Base-by-base conservation (phyloP, 1,140 invertebrate species). In the Neelides sp. region DNA sequence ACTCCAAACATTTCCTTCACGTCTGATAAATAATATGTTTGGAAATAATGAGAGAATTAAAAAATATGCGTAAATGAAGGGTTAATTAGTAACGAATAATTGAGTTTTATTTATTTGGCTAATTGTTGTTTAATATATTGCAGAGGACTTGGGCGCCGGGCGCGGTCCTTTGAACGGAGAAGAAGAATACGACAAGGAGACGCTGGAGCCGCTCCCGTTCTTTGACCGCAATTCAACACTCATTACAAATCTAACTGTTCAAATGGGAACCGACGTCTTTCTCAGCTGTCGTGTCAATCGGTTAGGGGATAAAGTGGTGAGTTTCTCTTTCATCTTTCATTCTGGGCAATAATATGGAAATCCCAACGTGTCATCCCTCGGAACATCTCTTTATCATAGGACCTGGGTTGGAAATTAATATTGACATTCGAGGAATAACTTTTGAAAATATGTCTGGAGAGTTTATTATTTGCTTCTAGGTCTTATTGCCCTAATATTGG, bases 261-360 rank as follows among this genome's bases (percentile, higher is more conserved):
- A 59, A 43, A 55, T 59, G 53, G 57, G 57, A 7, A 53, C 50
- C 32, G 54, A 55, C 48, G 57, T 59, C 36, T 50, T 45, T 47
- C 50, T 59, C 26, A 55, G 39, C 41, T 59, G 57, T 39, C 53
- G 42, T 36, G 52, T 59, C 42, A 49, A 59, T 50, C 57, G 48
- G n/a, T 37, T 59, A 30, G 57, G 57, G 28, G 50, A 55, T 43
- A 55, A 55, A 53, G 48, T 46, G 34, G 57, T 59, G 32, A 58
- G 52, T 54, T 10, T 44, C 23, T 22, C 8, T 28, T 44, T 17
- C 26, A 4, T n/a, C n/a, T n/a, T n/a, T n/a, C n/a, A n/a, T n/a
- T n/a, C n/a, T n/a, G n/a, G n/a, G n/a, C n/a, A n/a, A n/a, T n/a
- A n/a, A n/a, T n/a, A n/a, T n/a, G n/a, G n/a, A n/a, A n/a, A n/a